Base-by-base conservation (phyloP, 2,888 invertebrate genomes). In the Coecobrya sp. region DNA sequence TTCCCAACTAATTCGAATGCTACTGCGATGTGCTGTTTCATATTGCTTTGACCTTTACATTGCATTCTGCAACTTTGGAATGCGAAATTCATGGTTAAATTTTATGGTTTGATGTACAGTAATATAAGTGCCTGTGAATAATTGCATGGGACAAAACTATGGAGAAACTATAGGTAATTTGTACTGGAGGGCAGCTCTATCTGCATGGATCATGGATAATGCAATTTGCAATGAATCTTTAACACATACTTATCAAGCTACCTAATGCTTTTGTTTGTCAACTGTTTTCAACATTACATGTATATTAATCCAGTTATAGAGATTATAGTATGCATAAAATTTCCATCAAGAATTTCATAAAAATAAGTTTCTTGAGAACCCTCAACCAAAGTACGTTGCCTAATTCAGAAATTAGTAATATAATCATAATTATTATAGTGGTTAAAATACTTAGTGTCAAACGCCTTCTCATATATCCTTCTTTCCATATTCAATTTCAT, bases 1-100 rank as follows among this genome's bases (percentile, higher is more conserved):
- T 19, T 19, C 5, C 7, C 13, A 1, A 19, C 68, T 88, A 30
- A 88, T 52, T 81, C 81, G 68, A 36, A 88, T 88, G 81, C 36
- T 68, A 81, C 81, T 88, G 45, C 68, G 68, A 52, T 36, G 55
- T 70, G 45, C 5, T 25, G 52, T 73, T 84, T 42, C 55, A 84
- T 84, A 82, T 70, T 84, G n/a, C 65, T 89, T 81, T 89, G 89
- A 84, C 89, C 89, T 89, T 89, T 70, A 45, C 89, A 89, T 52
- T 89, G 70, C 84, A 73, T 73, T 88, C 68, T 25, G 89, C n/a
- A 65, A 85, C 49, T 85, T 65, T 68, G 42, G 45, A 45, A 86
- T 65, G 49, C 11, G 52, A 79, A 86, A 79, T 79, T 81, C 88
- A 88, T 52, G 88, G 88, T 25, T 65, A 65, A 65, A 65, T 65